phyloP scores from a whole-genome alignment of 92 coral and sea anemone genomes.

The Scolanthus callimorphus region DNA sequence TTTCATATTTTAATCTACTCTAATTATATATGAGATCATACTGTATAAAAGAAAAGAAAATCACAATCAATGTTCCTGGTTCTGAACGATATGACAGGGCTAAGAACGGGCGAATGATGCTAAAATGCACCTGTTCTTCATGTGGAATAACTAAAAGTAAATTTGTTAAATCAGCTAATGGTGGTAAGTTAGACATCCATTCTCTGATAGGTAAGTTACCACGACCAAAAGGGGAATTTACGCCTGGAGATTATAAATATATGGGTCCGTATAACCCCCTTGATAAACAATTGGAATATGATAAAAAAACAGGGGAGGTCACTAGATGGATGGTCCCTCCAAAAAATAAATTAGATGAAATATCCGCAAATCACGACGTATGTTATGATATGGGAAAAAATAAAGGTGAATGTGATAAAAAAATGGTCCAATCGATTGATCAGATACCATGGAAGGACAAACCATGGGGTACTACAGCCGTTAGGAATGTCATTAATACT shows the following conservation, averaged over 20 bases:
- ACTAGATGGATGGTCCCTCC: neutral
- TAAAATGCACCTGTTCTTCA: neutral
- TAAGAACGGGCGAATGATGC: neutral
- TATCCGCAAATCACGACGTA: conserved; percentile 6
- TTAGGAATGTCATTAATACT: neutral
- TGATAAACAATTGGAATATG: conserved; percentile 17
- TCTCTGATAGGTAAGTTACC: no score
- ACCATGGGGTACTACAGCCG: conserved; percentile 3
- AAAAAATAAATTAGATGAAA: neutral
- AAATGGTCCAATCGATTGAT: conserved; percentile 18
- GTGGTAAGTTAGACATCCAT: neutral
- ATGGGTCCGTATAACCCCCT: conserved; percentile 18
- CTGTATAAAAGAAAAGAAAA: neutral
- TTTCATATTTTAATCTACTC: neutral
- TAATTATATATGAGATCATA: conserved; percentile 2
- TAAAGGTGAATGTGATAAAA: conserved; percentile 12
- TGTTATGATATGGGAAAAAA: conserved; percentile 1
- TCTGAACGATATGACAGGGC: neutral
- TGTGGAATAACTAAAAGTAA: neutral
- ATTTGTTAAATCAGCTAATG: neutral
- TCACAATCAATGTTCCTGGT: neutral
- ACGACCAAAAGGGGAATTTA: conserved; percentile 15
- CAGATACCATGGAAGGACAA: no score
- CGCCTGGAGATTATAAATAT: neutral
- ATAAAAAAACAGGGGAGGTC: conserved; percentile 2